Base-by-base conservation (phyloP, 2,888 invertebrate genomes). In the Papilio elwesi region DNA sequence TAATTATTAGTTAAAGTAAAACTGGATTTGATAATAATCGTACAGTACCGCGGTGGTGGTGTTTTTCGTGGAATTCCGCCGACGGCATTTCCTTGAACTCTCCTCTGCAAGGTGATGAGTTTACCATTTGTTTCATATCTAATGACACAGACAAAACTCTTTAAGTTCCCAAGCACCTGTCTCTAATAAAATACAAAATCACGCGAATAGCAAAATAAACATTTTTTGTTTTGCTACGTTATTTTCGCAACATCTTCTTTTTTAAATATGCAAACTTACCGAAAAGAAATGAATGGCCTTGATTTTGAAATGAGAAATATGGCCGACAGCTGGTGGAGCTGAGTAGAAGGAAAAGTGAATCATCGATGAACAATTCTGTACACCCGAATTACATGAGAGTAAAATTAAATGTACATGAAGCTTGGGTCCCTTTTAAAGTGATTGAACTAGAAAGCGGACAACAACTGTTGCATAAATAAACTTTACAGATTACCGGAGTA, bases 291-390 rank as follows among this genome's bases (percentile, higher is more conserved):
- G n/a, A 57, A 47, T 71, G 66, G 49, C 71, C 62, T 67, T 66
- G 66, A 66, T 71, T 67, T 52, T 67, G 51, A 71, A 52, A 67
- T 48, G 62, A 53, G 53, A 71, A 71, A 62, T 52, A 71, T 47
- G 62, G n/a, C 7, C 8, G 62, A 52, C 62, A 71, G 66, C 71
- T 71, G 71, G 59, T 49, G 52, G 15, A 38, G 59, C n/a, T 38
- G 16, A 38, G 16, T 43, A 11, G 53, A 15, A 47, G 36, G 51
- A 53, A 53, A 63, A 71, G 48, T 57, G 55, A 65, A 53, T 70
- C 47, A 38, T 68, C 4, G 9, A 3, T 26, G 51, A 59, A 43
- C n/a, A 59, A 59, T 59, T 11, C 12, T 49, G 13, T 49, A 38
- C 38, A 38, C 7, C 0, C 7, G 3, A 38, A 26, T 16, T 8